phyloP scores from a whole-genome alignment of 2,888 invertebrate species.

The Eupithecia vulgata region DNA sequence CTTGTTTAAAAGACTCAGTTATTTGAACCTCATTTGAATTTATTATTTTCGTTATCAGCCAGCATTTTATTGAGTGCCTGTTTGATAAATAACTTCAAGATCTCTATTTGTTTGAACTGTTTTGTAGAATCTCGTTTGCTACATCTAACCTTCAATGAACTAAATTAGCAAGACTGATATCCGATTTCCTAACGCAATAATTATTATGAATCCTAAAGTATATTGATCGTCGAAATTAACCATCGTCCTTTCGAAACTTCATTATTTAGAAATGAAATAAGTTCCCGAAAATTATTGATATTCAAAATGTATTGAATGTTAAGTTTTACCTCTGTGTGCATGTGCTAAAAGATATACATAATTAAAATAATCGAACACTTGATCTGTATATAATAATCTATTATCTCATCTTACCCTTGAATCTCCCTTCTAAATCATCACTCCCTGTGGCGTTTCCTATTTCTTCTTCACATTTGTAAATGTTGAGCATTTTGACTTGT shows the following conservation, averaged over 20 bases:
- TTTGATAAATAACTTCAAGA: not conserved
- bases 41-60: not conserved
- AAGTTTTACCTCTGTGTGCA: not conserved
- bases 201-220: conserved; percentile 4
- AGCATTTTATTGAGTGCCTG: conserved; percentile 3
- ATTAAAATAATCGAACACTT: not conserved
- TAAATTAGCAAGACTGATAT: conserved; percentile 19
- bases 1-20: not conserved
- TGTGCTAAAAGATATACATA: not conserved
- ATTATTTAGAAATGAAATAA: not conserved
- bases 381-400: conserved; percentile 9
- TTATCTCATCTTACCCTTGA: conserved; percentile 23
- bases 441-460: conserved; percentile 40
- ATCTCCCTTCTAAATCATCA: conserved; percentile 33
- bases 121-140: not conserved
- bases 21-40: not conserved
- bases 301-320: not conserved
- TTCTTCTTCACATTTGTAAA: conserved; percentile 29
- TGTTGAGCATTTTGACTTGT: conserved; percentile 15
- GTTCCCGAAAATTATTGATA: too few relatives aligned
- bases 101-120: not conserved
- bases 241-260: not conserved
- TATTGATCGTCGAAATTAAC: not conserved
- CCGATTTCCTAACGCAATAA: conserved; percentile 12
- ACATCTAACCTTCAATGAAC: not conserved